Base-by-base conservation (phyloP, 2,888 invertebrate genomes). In the Invenusta paracnida region DNA sequence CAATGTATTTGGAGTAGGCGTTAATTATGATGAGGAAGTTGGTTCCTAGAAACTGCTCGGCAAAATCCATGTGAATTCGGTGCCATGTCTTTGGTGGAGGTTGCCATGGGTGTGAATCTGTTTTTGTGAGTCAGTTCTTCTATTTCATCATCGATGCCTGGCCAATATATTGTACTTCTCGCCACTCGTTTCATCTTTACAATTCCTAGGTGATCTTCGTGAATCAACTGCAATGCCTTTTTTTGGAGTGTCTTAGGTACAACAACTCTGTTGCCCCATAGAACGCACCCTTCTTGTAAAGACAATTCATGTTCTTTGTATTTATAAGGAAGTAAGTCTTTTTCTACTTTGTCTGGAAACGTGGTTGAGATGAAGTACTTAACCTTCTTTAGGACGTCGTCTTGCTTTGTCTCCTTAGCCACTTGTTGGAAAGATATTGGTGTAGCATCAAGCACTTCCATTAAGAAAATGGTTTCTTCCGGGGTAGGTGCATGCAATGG, bases 161-260 rank as follows among this genome's bases (percentile, higher is more conserved):
- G 79, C 79, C 79, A 79, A 79, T 79, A 79, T 23, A 79, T 79
- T 27, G 23, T 27, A 5, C 29, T 28, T 13, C 79, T 79, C 29
- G 79, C 79, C 79, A 79, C 23, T 79, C 29, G 5, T 28, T 79
- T 79, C 79, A 79, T 79, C 79, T 79, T 79, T 27, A n/a, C 79
- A 28, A 28, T 79, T 23, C 79, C 79, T 28, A 79, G 23, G 79
- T 79, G 79, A 28, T 79, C 79, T 79, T 79, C 79, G 29, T 79
- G 79, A 27, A 79, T 79, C 23, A 79, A 13, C 29, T n/a, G 5
- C 23, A 79, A 28, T 23, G 79, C 79, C 23, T 48, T 48, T 17
- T 48, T 48, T 48, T 48, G 48, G 48, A 11, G 48, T 48, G 48
- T 48, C 48, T 48, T 48, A 48, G 48, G 48, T 48, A 48, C 48